Percentiles rank a stretch among this genome's conserved stretches.
Conservation (phyloP, 2,113 vertebrate genomes). For the Steatornis caripensis region DNA sequence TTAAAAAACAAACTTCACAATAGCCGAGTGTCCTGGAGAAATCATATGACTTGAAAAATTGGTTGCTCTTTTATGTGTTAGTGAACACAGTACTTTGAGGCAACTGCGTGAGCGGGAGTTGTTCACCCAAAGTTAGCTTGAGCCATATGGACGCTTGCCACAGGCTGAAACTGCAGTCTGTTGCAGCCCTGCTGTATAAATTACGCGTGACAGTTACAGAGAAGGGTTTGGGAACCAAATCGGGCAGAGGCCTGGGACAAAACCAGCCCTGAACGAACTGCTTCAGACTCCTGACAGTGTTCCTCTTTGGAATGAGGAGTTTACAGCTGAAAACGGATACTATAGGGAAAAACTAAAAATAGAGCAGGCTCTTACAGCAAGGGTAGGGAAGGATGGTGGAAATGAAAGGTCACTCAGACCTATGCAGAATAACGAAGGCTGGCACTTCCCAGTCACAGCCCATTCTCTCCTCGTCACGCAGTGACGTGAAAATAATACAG, state of each 20-base stretch:
- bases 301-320: not conserved
- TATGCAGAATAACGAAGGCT: not conserved
- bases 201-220: not conserved
- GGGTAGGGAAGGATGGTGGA: not conserved
- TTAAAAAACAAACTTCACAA: not conserved
- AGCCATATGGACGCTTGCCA: not conserved
- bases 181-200: not conserved
- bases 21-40: not conserved
- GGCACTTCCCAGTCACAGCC: not conserved
- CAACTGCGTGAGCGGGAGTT: not conserved
- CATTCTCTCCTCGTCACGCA: not conserved
- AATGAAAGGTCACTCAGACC: not conserved
- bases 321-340: not conserved
- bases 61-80: not conserved
- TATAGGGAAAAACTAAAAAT: not conserved
- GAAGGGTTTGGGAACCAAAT: not conserved
- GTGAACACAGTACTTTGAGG: not conserved
- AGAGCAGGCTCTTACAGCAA: not conserved
- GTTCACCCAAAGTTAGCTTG: not conserved
- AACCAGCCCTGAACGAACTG: not conserved
- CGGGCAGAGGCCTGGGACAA: not conserved
- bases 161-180: not conserved
- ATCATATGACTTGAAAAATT: not conserved
- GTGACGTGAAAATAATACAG: slow-evolving; percentile 39
- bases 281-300: not conserved